Evolutionary conservation across 2,888 invertebrate genomes (phyloP).

Genomic region (Sphecodes monilicornis): DNA sequence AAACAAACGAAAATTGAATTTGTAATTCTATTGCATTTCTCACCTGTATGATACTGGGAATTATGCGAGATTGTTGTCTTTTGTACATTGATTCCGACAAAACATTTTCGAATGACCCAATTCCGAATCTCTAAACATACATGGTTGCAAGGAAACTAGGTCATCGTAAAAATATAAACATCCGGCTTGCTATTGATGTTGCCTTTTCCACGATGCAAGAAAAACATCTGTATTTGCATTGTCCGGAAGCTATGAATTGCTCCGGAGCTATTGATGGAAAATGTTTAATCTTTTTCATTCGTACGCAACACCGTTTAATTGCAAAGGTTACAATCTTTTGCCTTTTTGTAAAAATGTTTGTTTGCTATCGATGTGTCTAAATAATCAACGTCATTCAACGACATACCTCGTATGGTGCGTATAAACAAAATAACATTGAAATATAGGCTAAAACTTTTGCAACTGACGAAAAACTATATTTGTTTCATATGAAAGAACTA

Average conservation of each 20-base stretch:
- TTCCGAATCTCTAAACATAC: conserved; percentile 23
- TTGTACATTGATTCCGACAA: neutral
- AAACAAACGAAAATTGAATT: neutral
- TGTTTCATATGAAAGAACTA: neutral
- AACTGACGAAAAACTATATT: neutral
- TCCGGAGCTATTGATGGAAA: neutral
- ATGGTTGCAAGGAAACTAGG: conserved; percentile 47
- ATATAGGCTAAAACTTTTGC: neutral
- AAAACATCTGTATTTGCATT: neutral
- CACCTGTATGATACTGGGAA: neutral
- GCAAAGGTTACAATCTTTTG: neutral
- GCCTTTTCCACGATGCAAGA: neutral
- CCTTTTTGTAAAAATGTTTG: neutral
- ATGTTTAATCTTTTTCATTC: neutral
- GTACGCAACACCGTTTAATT: neutral
- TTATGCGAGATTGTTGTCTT: conserved; percentile 7
- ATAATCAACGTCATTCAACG: no score
- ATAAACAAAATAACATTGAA: neutral
- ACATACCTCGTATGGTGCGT: no score
- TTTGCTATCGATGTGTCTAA: no score
- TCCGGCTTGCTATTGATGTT: conserved; percentile 1
- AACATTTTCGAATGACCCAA: conserved; percentile 44
- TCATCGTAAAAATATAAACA: conserved; percentile 51
- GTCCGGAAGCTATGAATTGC: neutral
- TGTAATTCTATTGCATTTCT: neutral